A percentile compares a stretch with the other conserved stretches of the same genome.
Evolutionary conservation across 2,888 invertebrate species (phyloP).

Genomic region (Xestobium rufovillosum): DNA sequence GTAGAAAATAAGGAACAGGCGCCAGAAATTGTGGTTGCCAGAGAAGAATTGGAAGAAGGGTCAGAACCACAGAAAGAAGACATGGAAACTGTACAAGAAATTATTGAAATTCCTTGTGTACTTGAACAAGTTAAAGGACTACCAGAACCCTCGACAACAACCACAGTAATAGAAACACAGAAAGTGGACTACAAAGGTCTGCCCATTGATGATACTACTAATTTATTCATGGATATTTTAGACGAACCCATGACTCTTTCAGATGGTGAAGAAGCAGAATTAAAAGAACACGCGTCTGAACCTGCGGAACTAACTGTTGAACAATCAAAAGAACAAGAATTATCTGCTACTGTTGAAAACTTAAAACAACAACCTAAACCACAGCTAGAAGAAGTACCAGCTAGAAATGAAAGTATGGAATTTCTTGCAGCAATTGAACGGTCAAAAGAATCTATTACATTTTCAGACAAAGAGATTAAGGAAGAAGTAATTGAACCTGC

Average conservation of each 20-base stretch:
- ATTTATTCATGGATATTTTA: constrained; percentile 27
- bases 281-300: neutral
- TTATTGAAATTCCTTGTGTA: too few species aligned
- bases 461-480: constrained; percentile 35
- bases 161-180: neutral
- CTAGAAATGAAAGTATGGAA: too few species aligned
- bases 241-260: constrained; percentile 33
- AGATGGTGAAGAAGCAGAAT: constrained; percentile 25
- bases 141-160: neutral
- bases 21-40: neutral
- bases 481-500: neutral
- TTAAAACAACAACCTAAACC: too few species aligned
- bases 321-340: neutral
- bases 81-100: too few species aligned
- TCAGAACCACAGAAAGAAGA: too few species aligned
- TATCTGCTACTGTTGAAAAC: neutral
- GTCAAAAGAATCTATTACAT: constrained; percentile 38
- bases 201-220: constrained; percentile 25
- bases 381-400: too few species aligned
- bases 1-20: constrained; percentile 8
- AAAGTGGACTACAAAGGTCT: constrained; percentile 25
- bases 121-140: neutral
- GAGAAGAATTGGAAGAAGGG: constrained; percentile 10
- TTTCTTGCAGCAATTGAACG: too few species aligned
- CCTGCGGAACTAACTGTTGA: neutral